These are phyloP conservation scores for Lophotriccus pileatus DNA, from an alignment of 2,797 vertebrate genomes.

Conservation along the genomic window DNA sequence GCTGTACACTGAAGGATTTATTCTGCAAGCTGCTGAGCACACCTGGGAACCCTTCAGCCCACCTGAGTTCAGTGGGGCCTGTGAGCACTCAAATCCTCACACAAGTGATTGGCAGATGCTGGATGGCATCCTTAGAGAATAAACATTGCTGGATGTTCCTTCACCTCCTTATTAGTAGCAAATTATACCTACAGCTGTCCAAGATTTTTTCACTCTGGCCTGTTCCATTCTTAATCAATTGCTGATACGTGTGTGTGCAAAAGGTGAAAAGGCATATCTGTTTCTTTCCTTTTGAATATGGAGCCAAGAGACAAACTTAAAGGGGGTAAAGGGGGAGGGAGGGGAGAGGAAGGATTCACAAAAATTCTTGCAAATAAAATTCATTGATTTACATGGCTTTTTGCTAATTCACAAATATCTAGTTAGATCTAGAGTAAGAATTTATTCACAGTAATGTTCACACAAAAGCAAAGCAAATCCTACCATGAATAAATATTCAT, in stretches of 20 bases:
- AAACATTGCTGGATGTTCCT: slow-evolving; percentile 21
- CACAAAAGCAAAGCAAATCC: slow-evolving; percentile 41
- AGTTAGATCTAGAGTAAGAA: neutral
- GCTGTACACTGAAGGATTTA: neutral
- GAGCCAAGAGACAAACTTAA: neutral
- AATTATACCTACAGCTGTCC: slow-evolving; percentile 49
- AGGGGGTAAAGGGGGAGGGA: rapidly evolving
- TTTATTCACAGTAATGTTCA: slow-evolving; percentile 36
- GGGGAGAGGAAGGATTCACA: neutral
- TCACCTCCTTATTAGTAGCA: slow-evolving; percentile 46
- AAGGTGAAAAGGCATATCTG: neutral
- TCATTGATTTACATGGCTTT: slow-evolving; percentile 1
- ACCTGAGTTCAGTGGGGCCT: slow-evolving; percentile 26
- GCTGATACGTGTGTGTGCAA: neutral
- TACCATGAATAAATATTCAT: slow-evolving; percentile 60
- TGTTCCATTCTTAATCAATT: slow-evolving; percentile 24
- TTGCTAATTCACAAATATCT: slow-evolving; percentile 28
- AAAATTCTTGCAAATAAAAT: slow-evolving; percentile 27
- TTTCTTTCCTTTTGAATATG: neutral
- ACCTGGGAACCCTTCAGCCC: slow-evolving; percentile 19
- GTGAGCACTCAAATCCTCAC: neutral
- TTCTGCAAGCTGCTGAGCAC: slow-evolving; percentile 18
- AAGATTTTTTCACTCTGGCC: slow-evolving; percentile 8
- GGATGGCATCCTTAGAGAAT: slow-evolving; percentile 32
- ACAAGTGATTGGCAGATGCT: slow-evolving; percentile 51